Evolutionary conservation across 2,797 vertebrate genomes (phyloP).

Genomic region (Hyperoplus lanceolatus): DNA sequence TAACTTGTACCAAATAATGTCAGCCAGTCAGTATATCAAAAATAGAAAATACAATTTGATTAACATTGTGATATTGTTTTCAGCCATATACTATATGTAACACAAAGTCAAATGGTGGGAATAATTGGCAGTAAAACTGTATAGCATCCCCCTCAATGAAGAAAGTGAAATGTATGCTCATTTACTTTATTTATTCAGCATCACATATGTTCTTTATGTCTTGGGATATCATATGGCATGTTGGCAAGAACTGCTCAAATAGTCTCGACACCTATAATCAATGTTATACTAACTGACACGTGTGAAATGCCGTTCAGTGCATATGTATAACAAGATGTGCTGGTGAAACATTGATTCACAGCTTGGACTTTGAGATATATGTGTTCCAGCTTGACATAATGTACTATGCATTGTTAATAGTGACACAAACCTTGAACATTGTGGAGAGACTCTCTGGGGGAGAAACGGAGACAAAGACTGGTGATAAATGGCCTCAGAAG

Average conservation of each 20-base stretch:
- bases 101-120: background rate
- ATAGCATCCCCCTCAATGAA: constrained; percentile 9
- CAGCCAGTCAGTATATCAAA: background rate
- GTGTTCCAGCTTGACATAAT: background rate
- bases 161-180: constrained; percentile 5
- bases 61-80: background rate
- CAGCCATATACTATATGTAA: too few species aligned
- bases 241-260: constrained; percentile 6
- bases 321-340: background rate
- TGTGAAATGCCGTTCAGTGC: background rate
- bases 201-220: constrained; percentile 22
- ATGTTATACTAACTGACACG: background rate
- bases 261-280: constrained; percentile 1
- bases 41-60: background rate
- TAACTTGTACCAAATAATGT: background rate
- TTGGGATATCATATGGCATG: constrained; percentile 1
- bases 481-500: constrained; percentile 63
- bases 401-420: constrained; percentile 9
- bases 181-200: background rate
- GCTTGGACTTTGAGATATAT: constrained; percentile 21
- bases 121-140: constrained; percentile 13
- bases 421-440: constrained; percentile 17
- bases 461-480: constrained; percentile 48
- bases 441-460: constrained; percentile 40
- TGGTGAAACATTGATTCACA: constrained; percentile 19